Base-by-base conservation (phyloP, 1,140 invertebrate genomes). In the Druon quercuslanigerum region DNA sequence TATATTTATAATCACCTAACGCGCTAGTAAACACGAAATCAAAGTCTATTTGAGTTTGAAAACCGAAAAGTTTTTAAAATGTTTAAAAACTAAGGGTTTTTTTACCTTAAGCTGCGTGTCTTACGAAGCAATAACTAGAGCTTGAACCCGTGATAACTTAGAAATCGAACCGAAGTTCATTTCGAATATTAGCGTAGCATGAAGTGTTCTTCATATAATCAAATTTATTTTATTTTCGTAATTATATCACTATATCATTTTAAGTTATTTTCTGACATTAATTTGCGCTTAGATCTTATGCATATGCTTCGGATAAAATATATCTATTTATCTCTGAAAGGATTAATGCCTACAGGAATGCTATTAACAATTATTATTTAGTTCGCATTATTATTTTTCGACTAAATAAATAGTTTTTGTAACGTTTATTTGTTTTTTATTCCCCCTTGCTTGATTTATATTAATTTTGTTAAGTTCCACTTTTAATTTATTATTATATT, bases 91-190 rank as follows among this genome's bases (percentile, higher is more conserved):
- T 25, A 78, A 60, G 73, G 51, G 74, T 72, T 87, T 84, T 16
- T 78, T 85, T 82, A 78, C 82, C 56, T 89, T 87, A 79, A 84
- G 82, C 71, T 79, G 88, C 87, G 87, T 89, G 87, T 87, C 87
- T 88, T 84, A 87, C 82, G 80, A 85, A 88, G 87, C 87, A 89
- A 89, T 88, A 89, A 89, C 84, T 89, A 89, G 87, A 89, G 86
- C 84, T 89, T 89, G 88, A 89, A 88, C 83, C 82, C 84, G 87
- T 86, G 87, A 89, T 88, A 88, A 57, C 80, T 78, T 78, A 81
- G 86, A 82, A 76, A 79, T 80, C 74, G 51, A 83, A 56, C 5
- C n/a, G 25, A n/a, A 0, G 17, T 83, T 57, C 52, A 70, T 12
- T 73, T 82, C 76, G 75, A 54, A 51, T 75, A 54, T 73, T 74